phyloP scores from a whole-genome alignment of 2,113 vertebrate genomes.

The Hypocryptadius cinnamomeus region DNA sequence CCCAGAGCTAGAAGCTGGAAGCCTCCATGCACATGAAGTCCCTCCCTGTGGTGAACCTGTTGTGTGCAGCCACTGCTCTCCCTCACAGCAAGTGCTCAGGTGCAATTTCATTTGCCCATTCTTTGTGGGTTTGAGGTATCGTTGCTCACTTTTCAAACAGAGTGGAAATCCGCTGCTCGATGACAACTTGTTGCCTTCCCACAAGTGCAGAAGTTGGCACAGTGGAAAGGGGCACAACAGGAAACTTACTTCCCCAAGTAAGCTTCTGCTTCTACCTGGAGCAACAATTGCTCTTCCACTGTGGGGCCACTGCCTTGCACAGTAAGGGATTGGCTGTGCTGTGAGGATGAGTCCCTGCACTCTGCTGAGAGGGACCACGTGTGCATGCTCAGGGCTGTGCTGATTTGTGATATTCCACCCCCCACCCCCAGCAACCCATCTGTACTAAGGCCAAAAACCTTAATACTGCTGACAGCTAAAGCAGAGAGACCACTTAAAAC shows the following conservation, averaged over 20 bases:
- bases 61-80: not conserved
- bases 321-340: not conserved
- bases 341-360: not conserved
- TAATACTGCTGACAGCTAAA: not conserved
- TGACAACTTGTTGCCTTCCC: not conserved
- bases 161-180: not conserved
- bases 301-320: not conserved
- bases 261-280: not conserved
- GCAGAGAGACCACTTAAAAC: not conserved
- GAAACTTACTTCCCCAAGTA: not conserved
- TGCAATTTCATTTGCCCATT: not conserved
- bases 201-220: not conserved
- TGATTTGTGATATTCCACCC: not conserved
- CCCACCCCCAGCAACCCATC: not conserved
- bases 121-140: not conserved
- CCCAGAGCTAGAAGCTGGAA: not conserved
- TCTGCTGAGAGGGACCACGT: not conserved
- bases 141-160: not conserved
- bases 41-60: not conserved
- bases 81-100: not conserved
- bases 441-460: not conserved
- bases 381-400: not conserved
- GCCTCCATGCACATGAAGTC: not conserved
- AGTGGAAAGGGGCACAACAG: not conserved
- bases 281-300: not conserved